A percentile compares a stretch with the other conserved stretches of the same genome.
Conservation (phyloP, 1,140 invertebrate genomes). For the Panulirus ornatus region DNA sequence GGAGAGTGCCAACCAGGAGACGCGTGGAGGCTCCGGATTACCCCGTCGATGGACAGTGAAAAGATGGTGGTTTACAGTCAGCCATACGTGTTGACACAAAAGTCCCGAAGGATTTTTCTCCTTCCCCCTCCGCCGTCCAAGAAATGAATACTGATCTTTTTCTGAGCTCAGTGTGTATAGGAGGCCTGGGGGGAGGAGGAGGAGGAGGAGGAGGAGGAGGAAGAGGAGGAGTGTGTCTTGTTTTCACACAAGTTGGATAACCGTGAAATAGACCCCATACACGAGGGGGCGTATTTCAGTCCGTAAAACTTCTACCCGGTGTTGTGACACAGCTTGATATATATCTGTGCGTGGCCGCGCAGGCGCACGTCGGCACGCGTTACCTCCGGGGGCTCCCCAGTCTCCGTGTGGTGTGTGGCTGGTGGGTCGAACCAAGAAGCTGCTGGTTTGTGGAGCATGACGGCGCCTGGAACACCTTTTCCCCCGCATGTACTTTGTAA, state of each 20-base stretch:
- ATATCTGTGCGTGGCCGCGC: not conserved
- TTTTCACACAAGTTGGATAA: not conserved
- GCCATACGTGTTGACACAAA: constrained; percentile 23
- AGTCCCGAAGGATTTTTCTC: constrained; percentile 12
- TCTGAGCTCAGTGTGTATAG: not conserved
- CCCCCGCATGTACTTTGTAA: too few relatives aligned
- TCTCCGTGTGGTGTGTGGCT: too few relatives aligned
- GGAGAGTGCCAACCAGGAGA: not conserved
- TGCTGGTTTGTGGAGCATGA: too few relatives aligned
- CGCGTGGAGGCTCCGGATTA: not conserved
- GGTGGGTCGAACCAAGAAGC: too few relatives aligned
- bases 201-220: not conserved
- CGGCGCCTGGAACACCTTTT: too few relatives aligned
- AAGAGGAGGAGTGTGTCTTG: not conserved
- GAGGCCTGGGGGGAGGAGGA: not conserved
- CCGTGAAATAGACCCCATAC: not conserved
- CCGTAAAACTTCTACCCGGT: not conserved
- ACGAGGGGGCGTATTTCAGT: not conserved
- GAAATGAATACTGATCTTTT: not conserved
- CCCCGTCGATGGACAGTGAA: not conserved
- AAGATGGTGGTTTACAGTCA: not conserved
- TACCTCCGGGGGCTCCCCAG: too few relatives aligned
- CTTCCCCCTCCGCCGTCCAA: not conserved
- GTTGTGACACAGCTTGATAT: not conserved
- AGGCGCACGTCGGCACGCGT: not conserved